These are phyloP conservation scores for Cerceris ruficornis DNA, from an alignment of 2,888 invertebrate genomes.

Conservation along the genomic window DNA sequence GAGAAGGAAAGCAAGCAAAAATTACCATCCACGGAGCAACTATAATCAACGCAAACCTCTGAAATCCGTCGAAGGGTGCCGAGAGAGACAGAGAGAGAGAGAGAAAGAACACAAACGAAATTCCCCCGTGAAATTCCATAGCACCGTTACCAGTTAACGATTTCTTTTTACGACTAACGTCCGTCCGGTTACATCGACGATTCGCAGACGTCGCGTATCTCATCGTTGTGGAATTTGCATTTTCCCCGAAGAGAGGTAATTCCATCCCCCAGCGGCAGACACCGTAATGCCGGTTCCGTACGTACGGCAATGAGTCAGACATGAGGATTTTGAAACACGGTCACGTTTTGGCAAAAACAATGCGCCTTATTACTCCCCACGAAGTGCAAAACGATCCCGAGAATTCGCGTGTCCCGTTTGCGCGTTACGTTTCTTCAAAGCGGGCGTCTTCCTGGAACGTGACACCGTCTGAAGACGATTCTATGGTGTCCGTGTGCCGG, in stretches of 20 bases:
- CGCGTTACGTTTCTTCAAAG: neutral
- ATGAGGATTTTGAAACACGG: constrained; percentile 67
- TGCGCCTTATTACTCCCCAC: constrained; percentile 58
- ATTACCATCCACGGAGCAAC: no score
- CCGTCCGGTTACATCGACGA: constrained; percentile 48
- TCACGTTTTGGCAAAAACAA: constrained; percentile 72
- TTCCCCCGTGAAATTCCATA: neutral
- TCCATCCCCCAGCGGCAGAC: constrained; percentile 58
- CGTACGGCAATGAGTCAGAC: constrained; percentile 58
- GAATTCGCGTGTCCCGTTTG: constrained; percentile 32
- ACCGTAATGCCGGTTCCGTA: constrained; percentile 55
- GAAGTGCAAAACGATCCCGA: constrained; percentile 41
- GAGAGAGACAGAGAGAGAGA: no score
- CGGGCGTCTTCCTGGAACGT: neutral
- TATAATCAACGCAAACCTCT: no score
- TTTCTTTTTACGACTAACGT: constrained; percentile 27
- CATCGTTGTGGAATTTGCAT: constrained; percentile 60
- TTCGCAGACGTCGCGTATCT: constrained; percentile 43
- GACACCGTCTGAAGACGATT: neutral
- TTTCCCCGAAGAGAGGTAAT: constrained; percentile 59
- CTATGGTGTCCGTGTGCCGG: no score
- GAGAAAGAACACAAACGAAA: no score
- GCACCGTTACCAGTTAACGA: constrained; percentile 30
- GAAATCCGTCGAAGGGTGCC: no score
- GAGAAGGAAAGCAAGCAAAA: no score